Conservation (phyloP, 2,797 vertebrate genomes). For the Melanotaenia nigrans region DNA sequence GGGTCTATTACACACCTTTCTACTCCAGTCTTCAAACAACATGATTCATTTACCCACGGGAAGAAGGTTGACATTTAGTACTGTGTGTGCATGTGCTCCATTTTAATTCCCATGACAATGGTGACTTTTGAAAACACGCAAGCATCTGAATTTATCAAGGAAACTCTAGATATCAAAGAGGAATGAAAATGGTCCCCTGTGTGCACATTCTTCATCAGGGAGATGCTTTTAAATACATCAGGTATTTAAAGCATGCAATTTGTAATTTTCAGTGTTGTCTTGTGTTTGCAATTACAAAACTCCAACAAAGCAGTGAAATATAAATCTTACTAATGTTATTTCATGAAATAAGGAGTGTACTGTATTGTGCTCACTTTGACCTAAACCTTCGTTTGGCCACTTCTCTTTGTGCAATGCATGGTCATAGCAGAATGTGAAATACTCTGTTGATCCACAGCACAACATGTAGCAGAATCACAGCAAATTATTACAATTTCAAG, state of each 20-base stretch:
- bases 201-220: constrained; percentile 46
- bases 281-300: constrained; percentile 26
- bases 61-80: constrained; percentile 77
- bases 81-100: constrained; percentile 62
- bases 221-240: constrained; percentile 23
- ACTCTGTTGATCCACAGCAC: not conserved
- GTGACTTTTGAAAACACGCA: constrained; percentile 75
- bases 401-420: not conserved
- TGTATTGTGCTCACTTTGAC: not conserved
- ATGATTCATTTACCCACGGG: constrained; percentile 74
- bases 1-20: constrained; percentile 62
- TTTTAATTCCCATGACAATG: constrained; percentile 73
- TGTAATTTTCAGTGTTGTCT: constrained; percentile 20
- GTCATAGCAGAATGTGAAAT: not conserved
- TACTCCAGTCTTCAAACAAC: constrained; percentile 60
- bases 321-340: not conserved
- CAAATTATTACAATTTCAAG: not conserved
- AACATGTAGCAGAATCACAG: not conserved
- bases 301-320: constrained; percentile 1
- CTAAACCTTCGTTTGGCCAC: not conserved
- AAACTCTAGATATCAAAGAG: constrained; percentile 49
- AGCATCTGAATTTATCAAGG: constrained; percentile 58
- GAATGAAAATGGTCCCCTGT: constrained; percentile 33
- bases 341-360: not conserved
- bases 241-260: constrained; percentile 19